Evolutionary conservation across 2,113 vertebrate species (phyloP), one percentile per base, ranked within the genome.

Genomic region (Eptesicus fuscus): DNA sequence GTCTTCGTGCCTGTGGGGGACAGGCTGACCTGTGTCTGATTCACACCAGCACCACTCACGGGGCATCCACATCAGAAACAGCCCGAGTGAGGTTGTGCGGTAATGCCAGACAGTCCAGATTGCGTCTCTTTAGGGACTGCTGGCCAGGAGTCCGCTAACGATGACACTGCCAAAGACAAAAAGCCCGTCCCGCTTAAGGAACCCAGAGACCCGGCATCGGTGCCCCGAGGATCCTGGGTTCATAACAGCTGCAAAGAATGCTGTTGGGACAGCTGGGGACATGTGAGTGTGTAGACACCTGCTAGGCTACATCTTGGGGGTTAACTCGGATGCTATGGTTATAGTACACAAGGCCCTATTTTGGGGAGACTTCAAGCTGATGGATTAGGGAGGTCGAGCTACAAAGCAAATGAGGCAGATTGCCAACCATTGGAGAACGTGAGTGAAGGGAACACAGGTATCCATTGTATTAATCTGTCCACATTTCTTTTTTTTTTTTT

Each of bases 1-100:
- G 37, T n/a, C 40, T 9, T 25, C 0, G 0, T 63, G 40, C 32
- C 76, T 5, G 2, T 0, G 7, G 32, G 10, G 23, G 2, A 30
- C 44, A 89, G 51, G n/a, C 13, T 70, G 49, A 30, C 49, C 20
- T 2, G 6, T 25, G 30, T 61, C 59, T 53, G 22, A 32, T 11
- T 37, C 25, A 13, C 30, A 76, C 7, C 28, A 47, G 7, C 6
- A 20, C 47, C 73, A 84, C 20, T 16, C 13, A 9, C 0, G 13
- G 56, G 35, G 37, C n/a, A 65, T 4, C 42, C 3, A 12, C 17
- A 25, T 42, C 14, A 49, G 37, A 76, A 59, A 59, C 16, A 70
- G 69, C 22, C 42, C 40, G 14, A 42, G 12, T 1, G 10, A 18
- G 8, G 35, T 65, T 7, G 5, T 51, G 42, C 5, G 2, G 40